Evolutionary conservation across 2,113 vertebrate species (phyloP), one percentile per base, ranked within the genome.

Genomic region (Daboia siamensis): DNA sequence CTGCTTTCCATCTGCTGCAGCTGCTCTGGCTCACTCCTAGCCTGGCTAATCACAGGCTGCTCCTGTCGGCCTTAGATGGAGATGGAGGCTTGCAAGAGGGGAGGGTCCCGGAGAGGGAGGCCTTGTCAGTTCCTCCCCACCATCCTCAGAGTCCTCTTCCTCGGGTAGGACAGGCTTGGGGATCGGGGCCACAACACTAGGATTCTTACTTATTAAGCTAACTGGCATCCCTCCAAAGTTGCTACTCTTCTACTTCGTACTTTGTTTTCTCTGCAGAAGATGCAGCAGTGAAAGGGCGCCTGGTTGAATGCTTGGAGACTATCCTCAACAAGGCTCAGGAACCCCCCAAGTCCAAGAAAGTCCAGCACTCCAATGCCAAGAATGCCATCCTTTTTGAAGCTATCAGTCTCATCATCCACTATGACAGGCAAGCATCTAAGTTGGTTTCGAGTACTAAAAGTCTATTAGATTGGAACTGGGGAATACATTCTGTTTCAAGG

Each of bases 301-400:
- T 99, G 94, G 98, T 99, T 1, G 99, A 99, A 96, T 99, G 99
- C 94, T 96, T 99, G 93, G 99, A 99, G 96, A 99, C 98, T 0
- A 98, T 99, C 93, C 98, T 99, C 64, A 99, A 99, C 96, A 99
- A 99, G 96, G 99, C 98, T 23, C 98, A 99, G 97, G 99, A 99
- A 92, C 99, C 99, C 0, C 99, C 99, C n/a, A 99, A 99, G 95
- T 99, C 98, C 94, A 99, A 99, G 97, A 99, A 99, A 96, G 99
- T 99, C 80, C 99, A 99, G 97, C 99, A 99, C 94, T 99, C 99
- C 51, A 99, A 99, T 0, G 99, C 99, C 90, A 99, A 99, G 97
- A 99, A 99, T 0, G 99, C 99, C 21, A 98, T 99, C 94, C 96
- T 99, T 92, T 99, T 99, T 17, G 99, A 99, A 96, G 98, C 98